Evolutionary conservation across 2,113 vertebrate genomes (phyloP).

Genomic region (Hyperopisus bebe): DNA sequence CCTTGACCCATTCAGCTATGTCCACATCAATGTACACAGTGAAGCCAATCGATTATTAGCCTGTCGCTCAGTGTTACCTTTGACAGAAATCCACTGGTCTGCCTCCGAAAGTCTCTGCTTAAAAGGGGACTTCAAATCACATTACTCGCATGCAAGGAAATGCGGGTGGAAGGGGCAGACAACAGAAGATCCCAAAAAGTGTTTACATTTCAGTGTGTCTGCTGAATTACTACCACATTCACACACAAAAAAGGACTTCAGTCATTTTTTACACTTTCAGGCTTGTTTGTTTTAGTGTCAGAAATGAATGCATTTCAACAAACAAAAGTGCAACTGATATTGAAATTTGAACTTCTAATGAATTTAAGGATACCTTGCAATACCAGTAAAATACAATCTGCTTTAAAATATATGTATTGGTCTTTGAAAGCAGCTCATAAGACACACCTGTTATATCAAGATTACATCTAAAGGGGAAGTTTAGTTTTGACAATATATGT

Average conservation of each 20-base stretch:
- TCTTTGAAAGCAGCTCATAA: not conserved
- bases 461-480: not conserved
- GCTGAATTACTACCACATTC: not conserved
- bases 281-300: not conserved
- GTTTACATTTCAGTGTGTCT: not conserved
- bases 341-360: not conserved
- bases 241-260: not conserved
- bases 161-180: conserved; percentile 41
- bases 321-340: not conserved
- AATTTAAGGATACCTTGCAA: not conserved
- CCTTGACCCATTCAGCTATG: conserved; percentile 44
- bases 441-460: not conserved
- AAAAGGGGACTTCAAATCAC: conserved; percentile 51
- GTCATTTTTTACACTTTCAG: not conserved
- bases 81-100: conserved; percentile 41
- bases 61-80: conserved; percentile 41
- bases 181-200: conserved; percentile 17
- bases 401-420: not conserved
- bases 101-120: conserved; percentile 33
- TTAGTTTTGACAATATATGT: not conserved
- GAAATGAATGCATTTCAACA: not conserved
- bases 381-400: not conserved
- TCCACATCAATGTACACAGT: conserved; percentile 52
- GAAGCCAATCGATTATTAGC: conserved; percentile 54
- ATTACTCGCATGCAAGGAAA: conserved; percentile 43